These are phyloP conservation scores for Thalassophryne amazonica DNA, from an alignment of 2,797 vertebrate genomes.

Conservation along the genomic window DNA sequence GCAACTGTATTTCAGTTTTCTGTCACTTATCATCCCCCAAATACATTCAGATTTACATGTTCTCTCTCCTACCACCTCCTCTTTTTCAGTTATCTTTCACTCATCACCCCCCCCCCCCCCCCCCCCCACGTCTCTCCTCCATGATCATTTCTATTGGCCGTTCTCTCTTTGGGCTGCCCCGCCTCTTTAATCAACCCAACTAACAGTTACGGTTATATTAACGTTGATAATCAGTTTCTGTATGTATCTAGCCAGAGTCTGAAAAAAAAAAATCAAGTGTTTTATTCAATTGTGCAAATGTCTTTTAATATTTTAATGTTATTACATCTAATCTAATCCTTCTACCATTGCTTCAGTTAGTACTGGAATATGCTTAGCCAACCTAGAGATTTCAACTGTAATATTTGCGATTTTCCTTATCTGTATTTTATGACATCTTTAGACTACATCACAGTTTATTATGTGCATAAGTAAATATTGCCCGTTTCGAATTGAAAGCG, in stretches of 20 bases:
- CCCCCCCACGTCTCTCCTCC: constrained; percentile 51
- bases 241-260: constrained; percentile 81
- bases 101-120: constrained; percentile 25
- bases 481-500: constrained; percentile 62
- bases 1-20: constrained; percentile 23
- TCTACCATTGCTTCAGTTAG: constrained; percentile 84
- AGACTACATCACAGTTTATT: constrained; percentile 79
- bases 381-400: constrained; percentile 84
- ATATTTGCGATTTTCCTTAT: constrained; percentile 80
- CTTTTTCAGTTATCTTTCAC: constrained; percentile 36
- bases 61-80: background rate
- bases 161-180: constrained; percentile 70
- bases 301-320: constrained; percentile 82
- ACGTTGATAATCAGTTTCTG: constrained; percentile 81
- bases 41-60: no score
- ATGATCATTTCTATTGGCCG: constrained; percentile 65
- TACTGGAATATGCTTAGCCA: constrained; percentile 82
- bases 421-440: constrained; percentile 82
- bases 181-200: constrained; percentile 73
- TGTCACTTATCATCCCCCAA: constrained; percentile 16
- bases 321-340: constrained; percentile 82
- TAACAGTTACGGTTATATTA: constrained; percentile 82
- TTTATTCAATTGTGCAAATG: constrained; percentile 80
- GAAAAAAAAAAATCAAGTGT: constrained; percentile 68
- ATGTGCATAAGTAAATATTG: constrained; percentile 76